Percentiles rank a stretch among this genome's conserved stretches.
These are phyloP conservation scores for Sepiola atlantica DNA, from an alignment of 2,888 invertebrate genomes.

Conservation along the genomic window DNA sequence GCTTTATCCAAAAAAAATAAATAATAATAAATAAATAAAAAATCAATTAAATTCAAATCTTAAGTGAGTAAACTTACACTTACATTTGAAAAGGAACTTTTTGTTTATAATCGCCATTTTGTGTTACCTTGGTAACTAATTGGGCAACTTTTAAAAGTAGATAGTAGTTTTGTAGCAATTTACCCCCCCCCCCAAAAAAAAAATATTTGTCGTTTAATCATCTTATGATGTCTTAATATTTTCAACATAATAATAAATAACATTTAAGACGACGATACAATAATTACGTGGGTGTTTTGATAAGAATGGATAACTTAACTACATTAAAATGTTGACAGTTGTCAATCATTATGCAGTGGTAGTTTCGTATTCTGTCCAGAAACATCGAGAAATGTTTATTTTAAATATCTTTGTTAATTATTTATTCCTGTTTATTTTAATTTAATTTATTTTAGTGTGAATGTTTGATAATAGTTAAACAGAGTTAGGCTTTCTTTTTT, in stretches of 20 bases:
- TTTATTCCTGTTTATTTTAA: background rate
- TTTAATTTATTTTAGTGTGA: background rate
- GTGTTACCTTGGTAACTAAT: background rate
- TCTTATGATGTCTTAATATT: background rate
- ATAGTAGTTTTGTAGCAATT: background rate
- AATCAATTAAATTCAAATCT: too few relatives aligned
- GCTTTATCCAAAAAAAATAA: too few relatives aligned
- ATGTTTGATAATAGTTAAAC: background rate
- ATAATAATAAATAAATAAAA: too few relatives aligned
- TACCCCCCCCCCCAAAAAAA: too few relatives aligned
- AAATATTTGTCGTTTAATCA: background rate
- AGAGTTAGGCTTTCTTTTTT: background rate
- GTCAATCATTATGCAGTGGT: background rate
- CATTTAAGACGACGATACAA: too few relatives aligned
- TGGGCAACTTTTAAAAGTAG: background rate
- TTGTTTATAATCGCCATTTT: constrained; percentile 32
- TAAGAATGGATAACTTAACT: background rate
- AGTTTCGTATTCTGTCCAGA: background rate
- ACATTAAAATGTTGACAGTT: too few relatives aligned
- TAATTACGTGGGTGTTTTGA: background rate
- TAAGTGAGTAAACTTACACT: too few relatives aligned
- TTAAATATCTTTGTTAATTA: background rate
- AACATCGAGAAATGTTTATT: background rate
- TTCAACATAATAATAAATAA: background rate
- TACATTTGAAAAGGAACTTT: background rate